Evolutionary conservation across 1,140 invertebrate species (phyloP), one percentile per base, ranked within the genome.

Genomic region (Drosophila eugracilis): DNA sequence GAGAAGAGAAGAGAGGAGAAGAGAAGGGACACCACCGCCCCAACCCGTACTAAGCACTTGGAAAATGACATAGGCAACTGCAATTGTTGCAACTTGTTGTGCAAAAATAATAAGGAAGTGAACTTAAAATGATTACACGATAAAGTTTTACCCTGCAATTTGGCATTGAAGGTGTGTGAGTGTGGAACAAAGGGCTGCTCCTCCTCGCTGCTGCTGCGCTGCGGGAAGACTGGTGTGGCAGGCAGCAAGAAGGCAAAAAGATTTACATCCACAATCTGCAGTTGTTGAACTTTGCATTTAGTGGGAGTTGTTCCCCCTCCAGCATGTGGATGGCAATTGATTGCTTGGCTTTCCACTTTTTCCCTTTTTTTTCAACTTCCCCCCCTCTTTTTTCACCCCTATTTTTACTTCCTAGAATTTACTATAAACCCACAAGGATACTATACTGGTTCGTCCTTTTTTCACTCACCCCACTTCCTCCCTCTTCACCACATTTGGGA

Each of bases 61-160:
- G 60, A 74, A 83, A 81, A 81, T 81, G 78, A 81, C 78, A 81
- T 83, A 81, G 79, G 78, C 81, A 85, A 85, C 81, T 69, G 77
- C 55, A 85, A 85, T 73, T 78, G 58, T 66, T 73, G 63, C 45
- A 55, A 74, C 74, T 50, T 76, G 66, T 66, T 80, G 59, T 57
- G 55, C 78, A 88, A 88, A 86, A 88, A 86, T 81, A 88, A 88
- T 88, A 86, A 85, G 83, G 79, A 85, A 86, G 72, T 59, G 80
- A 85, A 85, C 80, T 85, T 85, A 85, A 85, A 85, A 85, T 85
- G 80, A 85, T 85, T 85, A 85, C 80, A 85, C 81, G 81, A 77
- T 74, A 85, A 85, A 85, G 77, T 85, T 85, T 83, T 85, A 67
- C 50, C 74, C 81, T 67, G 83, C 73, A 86, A 86, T 86, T 86